Base-by-base conservation (phyloP, 2,797 vertebrate genomes). In the Sebastes jordani region DNA sequence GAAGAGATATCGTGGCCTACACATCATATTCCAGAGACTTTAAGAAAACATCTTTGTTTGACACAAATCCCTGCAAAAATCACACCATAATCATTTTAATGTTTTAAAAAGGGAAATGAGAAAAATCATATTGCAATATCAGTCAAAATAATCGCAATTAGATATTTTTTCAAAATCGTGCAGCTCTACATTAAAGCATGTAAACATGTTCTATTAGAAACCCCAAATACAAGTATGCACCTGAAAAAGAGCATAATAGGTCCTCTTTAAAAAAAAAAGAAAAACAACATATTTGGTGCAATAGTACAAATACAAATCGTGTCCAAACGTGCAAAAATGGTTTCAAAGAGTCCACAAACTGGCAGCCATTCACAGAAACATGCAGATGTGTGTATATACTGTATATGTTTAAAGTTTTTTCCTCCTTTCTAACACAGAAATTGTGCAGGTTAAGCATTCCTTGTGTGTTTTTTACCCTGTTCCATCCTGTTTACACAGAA, bases 401-500 rank as follows among this genome's bases (percentile, higher is more conserved):
- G 23, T 38, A 63, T 46, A 20, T 46, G 62, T n/a, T 4, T 3
- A 83, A 10, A 2, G 10, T n/a, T 22, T 27, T 32, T 61, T n/a
- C 5, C 20, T 3, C 56, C 14, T 52, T 64, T 60, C n/a, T 42
- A 27, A 68, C 13, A 67, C 30, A 76, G 2, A 77, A 59, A 74
- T 30, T 29, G 64, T 87, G 83, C 73, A 83, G 74, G 71, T 85
- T 82, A 71, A 75, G 64, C 54, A 60, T 83, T 81, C 32, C 64
- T 27, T 80, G 74, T 46, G 70, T 87, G 83, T 29, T 62, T 85
- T 88, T 90, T 91, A 92, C 88, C 89, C 82, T 87, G 25, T 25
- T 25, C 25, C 68, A 82, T 89, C 76, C 86, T 92, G 87, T 93
- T 92, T 89, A 87, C 62, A 90, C 29, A 76, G 72, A 83, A 83